A percentile compares a stretch with the other conserved stretches of the same genome.
These are phyloP conservation scores for Carcina quercana DNA, from an alignment of 2,888 invertebrate species.

Conservation along the genomic window DNA sequence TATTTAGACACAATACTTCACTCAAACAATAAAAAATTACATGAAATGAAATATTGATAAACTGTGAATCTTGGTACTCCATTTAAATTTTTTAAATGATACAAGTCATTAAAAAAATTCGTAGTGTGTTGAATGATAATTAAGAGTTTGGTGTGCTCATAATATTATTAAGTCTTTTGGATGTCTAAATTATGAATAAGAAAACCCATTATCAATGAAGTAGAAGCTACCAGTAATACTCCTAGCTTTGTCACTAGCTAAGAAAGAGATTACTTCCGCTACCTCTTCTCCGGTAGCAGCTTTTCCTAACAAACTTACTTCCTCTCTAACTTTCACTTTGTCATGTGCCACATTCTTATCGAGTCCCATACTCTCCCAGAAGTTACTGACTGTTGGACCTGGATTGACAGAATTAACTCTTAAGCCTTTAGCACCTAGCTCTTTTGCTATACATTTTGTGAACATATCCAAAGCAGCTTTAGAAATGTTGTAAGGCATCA, in stretches of 20 bases:
- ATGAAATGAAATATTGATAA: too few species aligned
- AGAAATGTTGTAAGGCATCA: constrained; percentile 75
- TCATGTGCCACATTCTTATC: background rate
- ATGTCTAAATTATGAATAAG: too few species aligned
- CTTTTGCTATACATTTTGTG: constrained; percentile 79
- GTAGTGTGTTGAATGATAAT: too few species aligned
- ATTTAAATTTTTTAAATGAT: too few species aligned
- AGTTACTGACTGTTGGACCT: background rate
- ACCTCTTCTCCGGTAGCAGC: constrained; percentile 11
- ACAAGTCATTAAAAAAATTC: too few species aligned
- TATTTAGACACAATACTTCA: too few species aligned
- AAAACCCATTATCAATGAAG: constrained; percentile 1
- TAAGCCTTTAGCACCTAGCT: constrained; percentile 67
- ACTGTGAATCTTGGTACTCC: too few species aligned
- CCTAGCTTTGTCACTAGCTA: constrained; percentile 16
- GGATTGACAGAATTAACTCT: constrained; percentile 78
- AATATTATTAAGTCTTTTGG: background rate
- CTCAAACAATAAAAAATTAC: too few species aligned
- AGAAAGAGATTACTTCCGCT: constrained; percentile 11
- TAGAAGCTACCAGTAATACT: constrained; percentile 10
- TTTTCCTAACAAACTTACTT: constrained; percentile 5
- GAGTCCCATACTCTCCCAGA: background rate
- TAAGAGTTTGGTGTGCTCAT: too few species aligned
- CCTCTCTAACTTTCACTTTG: background rate
- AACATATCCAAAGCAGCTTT: constrained; percentile 83